Conservation (phyloP, 2,797 vertebrate species). For the Crax fasciolata region DNA sequence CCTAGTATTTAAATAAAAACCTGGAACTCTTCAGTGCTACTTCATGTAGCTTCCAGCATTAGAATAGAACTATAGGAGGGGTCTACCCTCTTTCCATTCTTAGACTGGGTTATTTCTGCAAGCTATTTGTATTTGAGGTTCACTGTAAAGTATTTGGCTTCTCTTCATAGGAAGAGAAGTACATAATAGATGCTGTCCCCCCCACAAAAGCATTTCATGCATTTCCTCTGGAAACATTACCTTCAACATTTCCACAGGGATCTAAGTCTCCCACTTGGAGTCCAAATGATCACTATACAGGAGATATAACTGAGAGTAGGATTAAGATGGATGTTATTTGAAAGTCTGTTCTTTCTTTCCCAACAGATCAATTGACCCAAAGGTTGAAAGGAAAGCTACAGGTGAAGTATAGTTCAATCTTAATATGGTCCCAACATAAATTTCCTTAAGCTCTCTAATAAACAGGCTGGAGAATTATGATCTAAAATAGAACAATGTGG, state of each 20-base stretch:
- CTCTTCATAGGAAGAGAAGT: not conserved
- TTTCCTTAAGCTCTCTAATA: not conserved
- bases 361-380: not conserved
- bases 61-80: not conserved
- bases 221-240: not conserved
- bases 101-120: not conserved
- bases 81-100: not conserved
- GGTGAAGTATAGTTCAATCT: not conserved
- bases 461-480: not conserved
- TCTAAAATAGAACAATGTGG: not conserved
- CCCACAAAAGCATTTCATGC: not conserved
- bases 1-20: not conserved
- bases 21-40: not conserved
- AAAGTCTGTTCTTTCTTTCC: not conserved
- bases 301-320: not conserved
- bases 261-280: not conserved
- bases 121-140: not conserved
- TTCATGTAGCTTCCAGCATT: not conserved
- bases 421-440: not conserved
- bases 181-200: rapidly evolving
- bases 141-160: not conserved
- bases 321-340: not conserved
- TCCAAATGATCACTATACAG: not conserved
- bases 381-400: not conserved
- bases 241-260: not conserved